Base-by-base conservation (phyloP, 2,888 invertebrate genomes). In the Branchipolynoe longqiensis region DNA sequence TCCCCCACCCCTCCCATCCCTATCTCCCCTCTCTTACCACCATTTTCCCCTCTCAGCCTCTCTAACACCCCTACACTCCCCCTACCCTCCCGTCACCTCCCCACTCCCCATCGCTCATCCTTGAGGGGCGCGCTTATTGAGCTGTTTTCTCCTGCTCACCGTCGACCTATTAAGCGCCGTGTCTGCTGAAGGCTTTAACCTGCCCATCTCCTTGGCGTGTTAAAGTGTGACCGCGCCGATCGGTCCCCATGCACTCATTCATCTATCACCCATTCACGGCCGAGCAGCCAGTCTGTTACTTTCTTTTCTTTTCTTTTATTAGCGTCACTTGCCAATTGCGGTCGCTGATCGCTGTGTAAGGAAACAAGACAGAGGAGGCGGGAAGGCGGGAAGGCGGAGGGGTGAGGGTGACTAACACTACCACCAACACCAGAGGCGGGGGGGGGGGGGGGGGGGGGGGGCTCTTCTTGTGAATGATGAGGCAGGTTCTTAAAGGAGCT, bases 221-320 rank as follows among this genome's bases (percentile, higher is more conserved):
- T 69, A 36, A 69, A 69, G 69, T 69, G 69, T 69, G 69, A 69
- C 69, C 69, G 69, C 69, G 69, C 69, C 69, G 38, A 69, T 69
- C 33, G 69, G 33, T 69, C 69, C 69, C 69, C 36, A 4, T 36
- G 33, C 69, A 69, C 69, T 25, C 69, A 69, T 69, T n/a, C 69
- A 69, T 69, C 69, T 69, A 69, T 69, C 69, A 69, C 69, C 69
- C 69, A n/a, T 69, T 69, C 69, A 69, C 48, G 8, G 18, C 8
- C 8, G 48, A 18, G 62, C 14, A 62, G 62, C 12, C 14, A 28
- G 62, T n/a, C n/a, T n/a, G n/a, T 59, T 25, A 28, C 56, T 56
- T 22, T 25, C n/a, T n/a, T n/a, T n/a, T n/a, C n/a, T n/a, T n/a
- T 6, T 14, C 69, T 69, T 69, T 69, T 69, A 36, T 0, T n/a